These are phyloP conservation scores for Eupeodes corollae DNA, from an alignment of 1,140 invertebrate genomes.

Conservation along the genomic window DNA sequence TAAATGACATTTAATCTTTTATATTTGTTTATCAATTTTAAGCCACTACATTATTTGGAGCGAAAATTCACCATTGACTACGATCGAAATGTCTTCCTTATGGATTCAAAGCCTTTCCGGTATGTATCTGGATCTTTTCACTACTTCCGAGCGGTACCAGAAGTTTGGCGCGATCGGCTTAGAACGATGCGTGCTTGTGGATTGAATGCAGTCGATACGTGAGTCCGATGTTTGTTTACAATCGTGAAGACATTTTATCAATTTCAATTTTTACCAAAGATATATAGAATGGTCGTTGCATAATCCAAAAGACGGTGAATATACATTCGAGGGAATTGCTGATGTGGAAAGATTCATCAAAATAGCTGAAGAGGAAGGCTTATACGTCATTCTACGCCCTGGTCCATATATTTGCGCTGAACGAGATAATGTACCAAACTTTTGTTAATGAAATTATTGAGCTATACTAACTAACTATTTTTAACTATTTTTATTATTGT, in stretches of 20 bases:
- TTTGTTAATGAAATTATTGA: too few relatives aligned
- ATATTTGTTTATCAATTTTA: too few relatives aligned
- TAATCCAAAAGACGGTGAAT: constrained; percentile 56
- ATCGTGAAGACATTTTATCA: neutral
- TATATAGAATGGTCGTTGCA: constrained; percentile 88
- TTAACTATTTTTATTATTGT: constrained; percentile 1
- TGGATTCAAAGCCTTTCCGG: constrained; percentile 66
- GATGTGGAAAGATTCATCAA: constrained; percentile 45
- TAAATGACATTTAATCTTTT: too few relatives aligned
- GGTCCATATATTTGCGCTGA: constrained; percentile 77
- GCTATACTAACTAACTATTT: too few relatives aligned
- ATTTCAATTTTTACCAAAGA: constrained; percentile 38
- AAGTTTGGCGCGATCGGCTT: constrained; percentile 72
- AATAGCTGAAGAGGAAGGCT: constrained; percentile 54
- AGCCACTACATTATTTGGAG: neutral
- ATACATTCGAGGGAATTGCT: constrained; percentile 63
- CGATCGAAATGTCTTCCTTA: constrained; percentile 57
- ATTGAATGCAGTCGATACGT: constrained; percentile 81
- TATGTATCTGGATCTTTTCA: constrained; percentile 82
- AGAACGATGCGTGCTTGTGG: constrained; percentile 68
- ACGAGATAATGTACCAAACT: constrained; percentile 40
- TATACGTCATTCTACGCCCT: constrained; percentile 62
- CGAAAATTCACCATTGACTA: constrained; percentile 47
- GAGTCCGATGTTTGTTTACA: too few relatives aligned
- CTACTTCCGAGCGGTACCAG: constrained; percentile 69